phyloP scores from a whole-genome alignment of 2,888 invertebrate species.

The Pediacus dermestoides region DNA sequence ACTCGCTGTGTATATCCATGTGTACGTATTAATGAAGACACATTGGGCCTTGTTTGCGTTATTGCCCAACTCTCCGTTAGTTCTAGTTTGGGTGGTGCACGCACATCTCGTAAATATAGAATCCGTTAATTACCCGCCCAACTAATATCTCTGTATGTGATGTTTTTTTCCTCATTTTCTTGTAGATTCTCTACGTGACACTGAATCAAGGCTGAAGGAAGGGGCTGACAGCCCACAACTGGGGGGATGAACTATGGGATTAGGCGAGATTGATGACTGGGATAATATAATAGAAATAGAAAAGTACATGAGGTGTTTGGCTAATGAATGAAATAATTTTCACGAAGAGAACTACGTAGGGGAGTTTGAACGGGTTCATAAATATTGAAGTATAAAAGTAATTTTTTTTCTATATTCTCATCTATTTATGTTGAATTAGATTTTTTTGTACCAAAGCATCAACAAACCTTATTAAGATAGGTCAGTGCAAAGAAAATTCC shows the following conservation, averaged over 20 bases:
- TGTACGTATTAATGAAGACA: constrained; percentile 32
- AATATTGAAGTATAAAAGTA: too few relatives aligned
- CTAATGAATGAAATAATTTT: constrained; percentile 16
- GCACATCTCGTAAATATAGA: constrained; percentile 28
- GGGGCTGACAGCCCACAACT: constrained; percentile 22
- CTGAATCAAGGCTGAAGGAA: constrained; percentile 3
- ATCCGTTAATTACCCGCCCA: constrained; percentile 28
- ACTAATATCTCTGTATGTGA: constrained; percentile 21
- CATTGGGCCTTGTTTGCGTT: constrained; percentile 30
- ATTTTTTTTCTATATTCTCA: too few relatives aligned
- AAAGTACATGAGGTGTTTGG: constrained; percentile 21
- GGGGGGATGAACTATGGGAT: constrained; percentile 24
- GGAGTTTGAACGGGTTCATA: too few relatives aligned
- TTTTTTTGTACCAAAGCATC: too few relatives aligned
- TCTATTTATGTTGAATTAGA: too few relatives aligned
- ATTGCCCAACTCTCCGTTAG: constrained; percentile 27
- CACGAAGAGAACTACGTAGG: too few relatives aligned
- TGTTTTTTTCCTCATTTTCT: too few relatives aligned
- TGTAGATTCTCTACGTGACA: too few relatives aligned
- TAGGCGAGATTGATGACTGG: constrained; percentile 25
- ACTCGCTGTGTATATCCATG: too few relatives aligned
- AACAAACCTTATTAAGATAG: too few relatives aligned
- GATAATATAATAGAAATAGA: constrained; percentile 26
- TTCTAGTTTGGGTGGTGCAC: constrained; percentile 25
- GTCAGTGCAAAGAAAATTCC: too few relatives aligned